phyloP scores from a whole-genome alignment of 2,797 vertebrate species.

The Masticophis lateralis region DNA sequence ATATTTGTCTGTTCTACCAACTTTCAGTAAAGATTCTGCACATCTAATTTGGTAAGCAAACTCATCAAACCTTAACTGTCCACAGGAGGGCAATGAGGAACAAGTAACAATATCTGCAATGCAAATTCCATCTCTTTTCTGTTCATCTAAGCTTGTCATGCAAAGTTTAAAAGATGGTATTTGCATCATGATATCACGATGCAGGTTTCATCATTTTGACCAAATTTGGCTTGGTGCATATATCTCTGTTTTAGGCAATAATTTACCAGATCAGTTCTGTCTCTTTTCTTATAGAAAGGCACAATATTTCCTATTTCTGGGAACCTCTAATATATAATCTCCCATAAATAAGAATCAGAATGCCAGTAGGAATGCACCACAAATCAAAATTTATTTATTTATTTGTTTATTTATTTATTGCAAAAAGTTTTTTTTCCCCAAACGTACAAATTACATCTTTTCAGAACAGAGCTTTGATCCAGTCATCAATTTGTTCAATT shows the following conservation, averaged over 20 bases:
- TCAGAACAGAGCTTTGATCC: too few relatives aligned
- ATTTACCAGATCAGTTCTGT: background rate
- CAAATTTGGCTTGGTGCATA: background rate
- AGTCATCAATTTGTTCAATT: too few relatives aligned
- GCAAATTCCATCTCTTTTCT: background rate
- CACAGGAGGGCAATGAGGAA: background rate
- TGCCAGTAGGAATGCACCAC: background rate
- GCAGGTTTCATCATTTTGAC: background rate
- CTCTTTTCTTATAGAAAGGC: background rate
- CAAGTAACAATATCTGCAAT: background rate
- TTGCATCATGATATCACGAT: background rate
- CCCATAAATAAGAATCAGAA: background rate
- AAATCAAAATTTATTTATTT: background rate
- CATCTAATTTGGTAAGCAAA: background rate
- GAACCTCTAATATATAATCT: background rate
- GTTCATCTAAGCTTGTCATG: background rate
- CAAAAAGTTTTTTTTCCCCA: too few relatives aligned
- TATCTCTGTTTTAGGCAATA: background rate
- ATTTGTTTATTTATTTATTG: too few relatives aligned
- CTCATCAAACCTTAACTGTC: background rate
- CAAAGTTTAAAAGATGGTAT: background rate
- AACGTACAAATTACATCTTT: too few relatives aligned
- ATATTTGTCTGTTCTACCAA: background rate
- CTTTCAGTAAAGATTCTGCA: background rate
- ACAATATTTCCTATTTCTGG: background rate